Conservation (phyloP, 2,797 vertebrate species). For the Acanthurus leucopareius region DNA sequence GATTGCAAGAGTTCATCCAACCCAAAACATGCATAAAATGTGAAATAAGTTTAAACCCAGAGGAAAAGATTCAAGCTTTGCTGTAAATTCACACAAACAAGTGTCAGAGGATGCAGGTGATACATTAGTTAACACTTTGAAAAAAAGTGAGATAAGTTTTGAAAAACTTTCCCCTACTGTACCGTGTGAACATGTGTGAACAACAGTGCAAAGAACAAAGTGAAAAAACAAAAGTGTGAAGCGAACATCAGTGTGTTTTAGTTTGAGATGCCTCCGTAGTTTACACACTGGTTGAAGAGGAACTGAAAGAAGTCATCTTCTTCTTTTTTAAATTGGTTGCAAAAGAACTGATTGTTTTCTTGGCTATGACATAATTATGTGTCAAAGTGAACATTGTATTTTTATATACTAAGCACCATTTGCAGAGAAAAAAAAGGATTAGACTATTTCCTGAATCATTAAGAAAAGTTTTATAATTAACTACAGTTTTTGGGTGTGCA, state of each 20-base stretch:
- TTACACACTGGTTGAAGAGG: conserved; percentile 19
- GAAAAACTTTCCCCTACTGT: conserved; percentile 8
- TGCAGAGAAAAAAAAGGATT: not conserved
- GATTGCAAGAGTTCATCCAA: not conserved
- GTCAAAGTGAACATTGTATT: conserved; percentile 9
- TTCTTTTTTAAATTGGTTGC: not conserved
- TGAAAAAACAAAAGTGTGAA: not conserved
- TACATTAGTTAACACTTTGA: conserved; percentile 35
- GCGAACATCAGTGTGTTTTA: not conserved
- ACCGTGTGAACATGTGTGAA: conserved; percentile 8
- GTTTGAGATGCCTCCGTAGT: not conserved
- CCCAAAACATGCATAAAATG: conserved; percentile 11
- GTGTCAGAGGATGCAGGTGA: conserved; percentile 26
- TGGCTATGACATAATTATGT: not conserved
- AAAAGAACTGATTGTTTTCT: conserved; percentile 1
- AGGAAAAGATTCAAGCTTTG: conserved; percentile 7
- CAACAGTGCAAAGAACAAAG: not conserved
- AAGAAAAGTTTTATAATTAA: not conserved
- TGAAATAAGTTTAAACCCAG: conserved; percentile 15
- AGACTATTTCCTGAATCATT: not conserved
- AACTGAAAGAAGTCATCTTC: conserved; percentile 12
- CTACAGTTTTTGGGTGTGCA: not conserved
- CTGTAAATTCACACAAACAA: conserved; percentile 37
- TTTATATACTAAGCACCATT: not conserved
- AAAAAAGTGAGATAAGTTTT: conserved; percentile 33